Conservation (phyloP, 1,140 invertebrate genomes). For the Neodiprion virginianus region DNA sequence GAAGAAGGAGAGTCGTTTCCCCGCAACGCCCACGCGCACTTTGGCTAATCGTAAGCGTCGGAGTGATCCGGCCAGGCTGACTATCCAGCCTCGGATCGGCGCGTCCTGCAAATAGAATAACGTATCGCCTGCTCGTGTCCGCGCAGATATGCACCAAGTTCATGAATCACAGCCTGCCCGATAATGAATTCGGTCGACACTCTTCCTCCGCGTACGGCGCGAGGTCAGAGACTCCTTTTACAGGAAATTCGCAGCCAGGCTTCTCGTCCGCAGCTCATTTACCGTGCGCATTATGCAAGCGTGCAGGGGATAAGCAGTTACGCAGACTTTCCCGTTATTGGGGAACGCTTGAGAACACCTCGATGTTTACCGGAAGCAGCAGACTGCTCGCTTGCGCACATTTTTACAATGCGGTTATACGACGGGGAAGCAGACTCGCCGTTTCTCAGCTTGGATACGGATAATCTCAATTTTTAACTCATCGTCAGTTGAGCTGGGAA, state of each 20-base stretch:
- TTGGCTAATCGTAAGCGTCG: background rate
- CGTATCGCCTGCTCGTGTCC: background rate
- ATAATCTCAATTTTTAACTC: no score
- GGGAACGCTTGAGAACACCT: background rate
- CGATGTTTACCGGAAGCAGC: background rate
- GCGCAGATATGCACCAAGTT: background rate
- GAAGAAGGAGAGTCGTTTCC: background rate
- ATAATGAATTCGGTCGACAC: slow-evolving; percentile 1
- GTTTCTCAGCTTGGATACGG: no score
- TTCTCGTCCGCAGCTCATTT: background rate
- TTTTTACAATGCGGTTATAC: no score
- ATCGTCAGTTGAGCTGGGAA: no score
- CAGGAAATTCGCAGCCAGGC: background rate
- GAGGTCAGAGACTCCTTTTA: background rate
- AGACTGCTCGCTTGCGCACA: background rate
- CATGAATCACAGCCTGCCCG: no score
- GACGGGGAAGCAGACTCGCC: no score
- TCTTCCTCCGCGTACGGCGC: background rate
- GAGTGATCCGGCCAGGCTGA: background rate
- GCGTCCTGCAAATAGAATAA: background rate
- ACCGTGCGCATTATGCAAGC: background rate
- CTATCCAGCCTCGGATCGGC: background rate
- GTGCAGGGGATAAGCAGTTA: background rate
- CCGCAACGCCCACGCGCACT: background rate
- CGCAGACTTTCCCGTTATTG: slow-evolving; percentile 3